phyloP scores from a whole-genome alignment of 35 echinoderm and acorn worm genomes.

The Strongylocentrotus purpuratus region DNA sequence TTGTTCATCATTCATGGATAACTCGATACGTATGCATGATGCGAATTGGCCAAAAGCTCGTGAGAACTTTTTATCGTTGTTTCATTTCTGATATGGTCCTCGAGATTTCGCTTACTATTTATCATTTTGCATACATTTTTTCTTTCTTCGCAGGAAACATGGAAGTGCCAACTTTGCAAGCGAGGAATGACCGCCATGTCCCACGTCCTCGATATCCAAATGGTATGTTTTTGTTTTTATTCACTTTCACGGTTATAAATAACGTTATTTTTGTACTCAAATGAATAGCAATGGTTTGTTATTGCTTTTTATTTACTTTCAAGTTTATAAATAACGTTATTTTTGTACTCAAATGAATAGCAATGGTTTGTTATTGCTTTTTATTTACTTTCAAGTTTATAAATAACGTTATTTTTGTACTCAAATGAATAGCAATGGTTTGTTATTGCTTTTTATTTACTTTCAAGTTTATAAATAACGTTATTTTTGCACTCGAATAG shows the following conservation, averaged over 20 bases:
- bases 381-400: not conserved
- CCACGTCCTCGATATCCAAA: not conserved
- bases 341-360: not conserved
- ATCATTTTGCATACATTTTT: not conserved
- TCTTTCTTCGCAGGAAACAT: not conserved
- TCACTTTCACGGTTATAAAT: too few species aligned
- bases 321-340: not conserved
- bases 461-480: not conserved
- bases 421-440: too few species aligned
- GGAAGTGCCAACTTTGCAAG: slow-evolving; percentile 10
- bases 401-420: not conserved
- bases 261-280: too few species aligned
- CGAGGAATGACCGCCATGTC: not conserved
- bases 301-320: not conserved
- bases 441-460: not conserved
- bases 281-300: too few species aligned
- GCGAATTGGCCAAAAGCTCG: too few species aligned
- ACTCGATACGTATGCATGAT: too few species aligned
- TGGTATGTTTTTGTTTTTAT: not conserved
- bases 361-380: too few species aligned
- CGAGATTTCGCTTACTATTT: not conserved
- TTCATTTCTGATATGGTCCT: too few species aligned
- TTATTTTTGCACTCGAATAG: not conserved
- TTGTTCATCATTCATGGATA: too few species aligned
- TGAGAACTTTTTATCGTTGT: too few species aligned